Conservation (phyloP, 2,888 invertebrate species). For the Hylaea fasciaria region DNA sequence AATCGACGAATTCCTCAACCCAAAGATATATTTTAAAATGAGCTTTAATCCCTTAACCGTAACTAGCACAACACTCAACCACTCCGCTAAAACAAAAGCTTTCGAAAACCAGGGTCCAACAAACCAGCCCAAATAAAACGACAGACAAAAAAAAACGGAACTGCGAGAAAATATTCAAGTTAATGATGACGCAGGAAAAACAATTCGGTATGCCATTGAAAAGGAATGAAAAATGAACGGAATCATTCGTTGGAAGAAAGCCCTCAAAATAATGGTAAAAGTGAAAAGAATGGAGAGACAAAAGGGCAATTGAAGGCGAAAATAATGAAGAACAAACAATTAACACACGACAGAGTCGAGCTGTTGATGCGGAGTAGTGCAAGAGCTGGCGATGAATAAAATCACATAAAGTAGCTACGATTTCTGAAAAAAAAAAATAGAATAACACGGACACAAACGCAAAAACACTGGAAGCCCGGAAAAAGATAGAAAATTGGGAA, state of each 20-base stretch:
- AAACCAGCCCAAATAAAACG: conserved; percentile 33
- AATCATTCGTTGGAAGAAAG: conserved; percentile 76
- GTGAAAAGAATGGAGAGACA: conserved; percentile 76
- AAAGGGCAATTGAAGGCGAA: conserved; percentile 84
- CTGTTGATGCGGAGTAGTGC: conserved; percentile 39
- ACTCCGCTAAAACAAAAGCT: conserved; percentile 35
- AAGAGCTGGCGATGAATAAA: conserved; percentile 34
- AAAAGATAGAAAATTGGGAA: too few relatives aligned
- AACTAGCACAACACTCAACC: conserved; percentile 6
- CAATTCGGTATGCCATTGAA: conserved; percentile 73
- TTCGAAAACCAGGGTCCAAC: conserved; percentile 19
- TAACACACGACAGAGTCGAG: conserved; percentile 72
- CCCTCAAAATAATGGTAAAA: conserved; percentile 74
- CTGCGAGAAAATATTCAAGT: conserved; percentile 56
- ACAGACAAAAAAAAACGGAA: conserved; percentile 31
- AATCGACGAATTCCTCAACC: too few relatives aligned
- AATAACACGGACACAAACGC: too few relatives aligned
- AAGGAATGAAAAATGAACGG: conserved; percentile 76
- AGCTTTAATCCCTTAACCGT: background rate
- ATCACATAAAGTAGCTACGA: background rate
- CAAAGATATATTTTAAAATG: too few relatives aligned
- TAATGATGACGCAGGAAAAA: conserved; percentile 79
- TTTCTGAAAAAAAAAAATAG: background rate
- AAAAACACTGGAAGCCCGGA: too few relatives aligned
- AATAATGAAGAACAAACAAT: conserved; percentile 84